Conservation (phyloP, 2,797 vertebrate genomes). For the Cygnus olor region DNA sequence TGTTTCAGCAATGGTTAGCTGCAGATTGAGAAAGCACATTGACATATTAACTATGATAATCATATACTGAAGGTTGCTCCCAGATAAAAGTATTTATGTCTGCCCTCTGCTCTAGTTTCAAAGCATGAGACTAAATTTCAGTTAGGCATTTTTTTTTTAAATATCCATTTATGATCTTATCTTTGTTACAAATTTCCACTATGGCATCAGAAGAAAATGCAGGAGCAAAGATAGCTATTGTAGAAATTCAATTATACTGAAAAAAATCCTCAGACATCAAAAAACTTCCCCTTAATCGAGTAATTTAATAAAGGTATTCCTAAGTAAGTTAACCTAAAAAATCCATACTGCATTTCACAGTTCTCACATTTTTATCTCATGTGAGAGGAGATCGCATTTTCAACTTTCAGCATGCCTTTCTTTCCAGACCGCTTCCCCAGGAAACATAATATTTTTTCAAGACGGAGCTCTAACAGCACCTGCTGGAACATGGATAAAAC, state of each 20-base stretch:
- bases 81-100: neutral
- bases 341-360: neutral
- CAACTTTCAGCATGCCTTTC: neutral
- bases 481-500: neutral
- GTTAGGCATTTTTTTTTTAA: neutral
- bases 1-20: neutral
- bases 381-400: neutral
- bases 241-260: neutral
- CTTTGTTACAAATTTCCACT: neutral
- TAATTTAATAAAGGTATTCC: neutral
- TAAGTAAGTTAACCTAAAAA: neutral
- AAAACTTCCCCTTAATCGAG: neutral
- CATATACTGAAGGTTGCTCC: neutral
- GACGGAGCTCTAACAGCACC: neutral
- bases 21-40: neutral
- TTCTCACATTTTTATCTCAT: neutral
- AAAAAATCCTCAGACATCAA: neutral
- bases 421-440: neutral
- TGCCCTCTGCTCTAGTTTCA: neutral
- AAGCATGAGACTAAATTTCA: neutral
- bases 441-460: neutral
- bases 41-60: slow-evolving; percentile 7
- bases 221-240: neutral
- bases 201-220: neutral
- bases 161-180: neutral